A percentile compares a stretch with the other conserved stretches of the same genome.
phyloP scores from a whole-genome alignment of 2,888 invertebrate genomes.

The Cephalotes varians region DNA sequence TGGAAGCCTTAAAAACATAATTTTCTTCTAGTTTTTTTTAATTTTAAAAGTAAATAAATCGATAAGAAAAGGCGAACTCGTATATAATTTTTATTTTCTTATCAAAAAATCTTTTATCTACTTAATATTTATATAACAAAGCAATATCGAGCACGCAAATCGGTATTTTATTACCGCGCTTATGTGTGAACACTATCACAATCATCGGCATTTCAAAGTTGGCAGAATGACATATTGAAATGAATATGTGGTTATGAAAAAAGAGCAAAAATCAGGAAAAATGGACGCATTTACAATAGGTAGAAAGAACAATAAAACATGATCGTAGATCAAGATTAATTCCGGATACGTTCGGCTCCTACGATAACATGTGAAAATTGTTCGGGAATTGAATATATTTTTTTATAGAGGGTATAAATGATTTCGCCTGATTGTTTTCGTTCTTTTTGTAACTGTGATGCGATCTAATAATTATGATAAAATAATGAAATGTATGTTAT shows the following conservation, averaged over 20 bases:
- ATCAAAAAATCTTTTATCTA: constrained; percentile 30
- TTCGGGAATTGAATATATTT: constrained; percentile 9
- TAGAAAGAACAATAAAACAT: constrained; percentile 60
- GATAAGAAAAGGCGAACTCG: neutral
- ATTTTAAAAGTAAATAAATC: neutral
- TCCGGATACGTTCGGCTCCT: neutral
- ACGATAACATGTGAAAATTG: neutral
- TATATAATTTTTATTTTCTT: constrained; percentile 14
- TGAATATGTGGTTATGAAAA: constrained; percentile 49
- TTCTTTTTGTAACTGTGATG: neutral
- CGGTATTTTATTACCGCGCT: neutral
- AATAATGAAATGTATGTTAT: constrained; percentile 1
- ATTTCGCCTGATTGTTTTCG: constrained; percentile 4
- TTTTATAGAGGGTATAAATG: neutral
- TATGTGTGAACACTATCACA: neutral
- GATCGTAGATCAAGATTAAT: constrained; percentile 64
- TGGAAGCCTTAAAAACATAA: no score
- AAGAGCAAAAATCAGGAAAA: constrained; percentile 39
- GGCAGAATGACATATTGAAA: constrained; percentile 26
- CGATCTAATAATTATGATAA: constrained; percentile 14
- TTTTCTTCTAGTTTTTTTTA: neutral
- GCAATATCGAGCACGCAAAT: constrained; percentile 24
- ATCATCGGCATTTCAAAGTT: constrained; percentile 31
- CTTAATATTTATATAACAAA: constrained; percentile 22
- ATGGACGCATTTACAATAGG: constrained; percentile 54